Evolutionary conservation across 2,113 vertebrate species (phyloP), one percentile per base, ranked within the genome.

Genomic region (Scomber japonicus): DNA sequence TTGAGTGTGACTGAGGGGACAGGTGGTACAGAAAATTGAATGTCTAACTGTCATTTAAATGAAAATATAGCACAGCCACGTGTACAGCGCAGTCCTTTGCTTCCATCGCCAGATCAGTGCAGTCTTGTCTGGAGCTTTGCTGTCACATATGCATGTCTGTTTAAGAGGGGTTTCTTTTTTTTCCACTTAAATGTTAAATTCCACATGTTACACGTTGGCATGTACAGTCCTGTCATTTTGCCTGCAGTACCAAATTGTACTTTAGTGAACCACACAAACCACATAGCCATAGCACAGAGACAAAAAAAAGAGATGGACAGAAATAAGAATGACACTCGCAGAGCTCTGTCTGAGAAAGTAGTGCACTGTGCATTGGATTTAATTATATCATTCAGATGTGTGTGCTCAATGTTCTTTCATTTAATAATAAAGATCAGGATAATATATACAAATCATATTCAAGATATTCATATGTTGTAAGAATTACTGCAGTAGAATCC

Each of bases 151-250:
- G 15, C 60, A 40, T 57, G 75, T 40, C 68, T 30, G 17, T 82
- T 78, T 30, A 59, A 45, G 59, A 65, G 0, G 0, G 1, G 8
- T 44, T 88, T 60, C 11, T 3, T 60, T 81, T 49, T 81, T 74
- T 79, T 79, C 40, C 89, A 90, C 67, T 61, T 44, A 66, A 86
- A 88, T 85, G 87, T 86, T 80, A 89, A 81, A 91, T 93, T 91
- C 84, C 84, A 78, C 90, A 86, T 68, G 64, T 57, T 57, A 55
- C 19, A 83, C 24, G 1, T 54, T 85, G 79, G 74, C 80, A 83
- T 89, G 80, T 81, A 59, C 62, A 48, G 75, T 80, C 82, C 60
- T 87, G 65, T 46, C 50, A 50, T 71, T 78, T 63, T 16, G 62
- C 78, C 70, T 49, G 44, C 53, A 61, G 75, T 35, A 15, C 17